Evolutionary conservation across 2,888 invertebrate genomes (phyloP).

Genomic region (Habrosyne pyritoides): DNA sequence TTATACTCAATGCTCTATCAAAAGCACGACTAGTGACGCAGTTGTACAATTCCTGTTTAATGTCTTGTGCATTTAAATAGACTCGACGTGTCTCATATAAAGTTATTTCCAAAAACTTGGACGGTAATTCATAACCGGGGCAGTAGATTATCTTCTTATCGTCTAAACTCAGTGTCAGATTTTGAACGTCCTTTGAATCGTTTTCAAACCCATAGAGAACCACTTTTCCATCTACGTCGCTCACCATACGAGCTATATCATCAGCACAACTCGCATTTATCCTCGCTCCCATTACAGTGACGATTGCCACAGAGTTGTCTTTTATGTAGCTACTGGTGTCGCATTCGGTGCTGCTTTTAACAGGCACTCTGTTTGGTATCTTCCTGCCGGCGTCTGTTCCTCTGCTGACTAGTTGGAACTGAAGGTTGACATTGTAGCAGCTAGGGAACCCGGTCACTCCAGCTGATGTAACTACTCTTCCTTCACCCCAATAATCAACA

Average conservation of each 20-base stretch:
- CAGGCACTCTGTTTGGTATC: slow-evolving; percentile 56
- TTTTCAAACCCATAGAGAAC: slow-evolving; percentile 42
- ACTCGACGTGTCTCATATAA: slow-evolving; percentile 35
- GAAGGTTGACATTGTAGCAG: slow-evolving; percentile 53
- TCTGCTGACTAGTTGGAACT: slow-evolving; percentile 47
- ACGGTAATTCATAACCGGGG: slow-evolving; percentile 29
- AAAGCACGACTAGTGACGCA: slow-evolving; percentile 26
- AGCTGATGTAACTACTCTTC: slow-evolving; percentile 27
- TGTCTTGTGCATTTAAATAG: slow-evolving; percentile 34
- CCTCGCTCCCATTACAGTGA: slow-evolving; percentile 52
- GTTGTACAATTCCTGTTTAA: slow-evolving; percentile 32
- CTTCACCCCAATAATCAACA: slow-evolving; percentile 61
- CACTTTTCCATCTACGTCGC: slow-evolving; percentile 38
- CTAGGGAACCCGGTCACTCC: slow-evolving; percentile 43
- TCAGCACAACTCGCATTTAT: slow-evolving; percentile 49
- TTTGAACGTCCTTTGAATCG: slow-evolving; percentile 32
- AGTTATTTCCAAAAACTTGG: slow-evolving; percentile 29
- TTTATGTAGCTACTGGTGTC: slow-evolving; percentile 49
- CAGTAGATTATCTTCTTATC: slow-evolving; percentile 33
- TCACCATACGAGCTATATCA: slow-evolving; percentile 52
- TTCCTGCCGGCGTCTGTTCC: slow-evolving; percentile 44
- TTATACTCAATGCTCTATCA: slow-evolving; percentile 35
- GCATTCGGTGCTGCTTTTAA: slow-evolving; percentile 41
- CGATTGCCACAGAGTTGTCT: slow-evolving; percentile 39
- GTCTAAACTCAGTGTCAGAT: slow-evolving; percentile 33